Base-by-base conservation (phyloP, 2,113 vertebrate species). In the Cavia porcellus region DNA sequence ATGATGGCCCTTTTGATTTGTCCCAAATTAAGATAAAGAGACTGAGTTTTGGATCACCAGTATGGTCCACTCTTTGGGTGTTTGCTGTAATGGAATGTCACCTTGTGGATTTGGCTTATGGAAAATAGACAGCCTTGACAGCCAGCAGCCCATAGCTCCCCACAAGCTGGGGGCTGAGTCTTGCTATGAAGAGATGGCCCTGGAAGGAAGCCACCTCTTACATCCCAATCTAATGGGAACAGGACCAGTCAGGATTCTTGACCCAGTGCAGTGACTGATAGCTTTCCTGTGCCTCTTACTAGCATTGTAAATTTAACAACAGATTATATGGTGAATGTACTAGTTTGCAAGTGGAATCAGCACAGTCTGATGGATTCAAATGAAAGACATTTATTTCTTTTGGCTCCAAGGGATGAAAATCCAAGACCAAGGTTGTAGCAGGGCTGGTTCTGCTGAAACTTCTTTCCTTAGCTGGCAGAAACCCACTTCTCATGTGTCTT, bases 41-140 rank as follows among this genome's bases (percentile, higher is more conserved):
- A 2, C 35, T 17, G 30, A 42, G 32, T 6, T 50, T 50, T 80
- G 20, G 24, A 2, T 50, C n/a, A 12, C 22, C 7, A 25, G 11
- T 17, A 4, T 8, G 13, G 35, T 32, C 6, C 19, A 24, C 19
- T 35, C 52, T 15, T 22, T 55, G 35, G 2, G 5, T 28, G n/a
- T 1, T 12, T 1, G 22, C 28, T 45, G 15, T 12, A 2, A 45
- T 24, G 7, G 22, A 70, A 52, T 3, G 12, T 45, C 8, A 1
- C 10, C 35, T 32, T 19, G 17, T 19, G 0, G 57, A 57, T 24
- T 86, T 47, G 38, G 5, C 5, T 75, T 35, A 22, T 8, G 30
- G 15, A 57, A 22, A 57, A 22, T 22, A 32, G 19, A n/a, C 1
- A 12, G 3, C 42, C 28, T 50, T 85, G 8, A 15, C 20, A 7